A percentile compares a stretch with the other conserved stretches of the same genome.
Conservation (phyloP, 2,797 vertebrate genomes). For the Echeneis naucrates region DNA sequence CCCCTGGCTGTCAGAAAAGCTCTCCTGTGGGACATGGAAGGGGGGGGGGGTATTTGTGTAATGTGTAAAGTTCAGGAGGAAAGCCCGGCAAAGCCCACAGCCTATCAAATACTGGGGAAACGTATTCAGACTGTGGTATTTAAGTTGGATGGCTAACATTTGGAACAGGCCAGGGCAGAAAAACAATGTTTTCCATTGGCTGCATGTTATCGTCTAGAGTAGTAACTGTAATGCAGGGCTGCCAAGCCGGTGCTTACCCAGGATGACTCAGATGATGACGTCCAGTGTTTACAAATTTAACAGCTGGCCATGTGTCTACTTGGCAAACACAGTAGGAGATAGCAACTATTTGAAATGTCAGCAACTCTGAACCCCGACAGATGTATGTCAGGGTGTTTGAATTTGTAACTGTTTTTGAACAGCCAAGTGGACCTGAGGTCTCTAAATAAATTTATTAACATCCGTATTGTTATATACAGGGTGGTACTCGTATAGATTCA, state of each 20-base stretch:
- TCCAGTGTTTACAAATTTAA: constrained; percentile 70
- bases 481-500: neutral
- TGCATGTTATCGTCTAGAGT: neutral
- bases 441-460: neutral
- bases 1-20: constrained; percentile 15
- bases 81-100: neutral
- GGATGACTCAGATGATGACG: constrained; percentile 62
- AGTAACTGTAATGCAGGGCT: neutral
- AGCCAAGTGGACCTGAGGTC: too few relatives aligned
- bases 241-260: constrained; percentile 27
- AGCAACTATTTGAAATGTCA: constrained; percentile 28
- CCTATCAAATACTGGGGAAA: neutral
- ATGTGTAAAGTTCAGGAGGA: neutral
- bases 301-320: constrained; percentile 56
- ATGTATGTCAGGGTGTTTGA: neutral
- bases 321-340: constrained; percentile 26
- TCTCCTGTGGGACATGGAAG: constrained; percentile 8
- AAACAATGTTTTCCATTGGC: neutral
- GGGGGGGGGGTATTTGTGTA: neutral
- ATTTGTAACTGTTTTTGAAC: constrained; percentile 5
- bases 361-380: constrained; percentile 7
- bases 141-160: neutral
- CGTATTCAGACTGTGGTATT: neutral
- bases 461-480: neutral
- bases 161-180: neutral